phyloP scores from a whole-genome alignment of 1,140 invertebrate genomes.

The Lordiphosa mommai region DNA sequence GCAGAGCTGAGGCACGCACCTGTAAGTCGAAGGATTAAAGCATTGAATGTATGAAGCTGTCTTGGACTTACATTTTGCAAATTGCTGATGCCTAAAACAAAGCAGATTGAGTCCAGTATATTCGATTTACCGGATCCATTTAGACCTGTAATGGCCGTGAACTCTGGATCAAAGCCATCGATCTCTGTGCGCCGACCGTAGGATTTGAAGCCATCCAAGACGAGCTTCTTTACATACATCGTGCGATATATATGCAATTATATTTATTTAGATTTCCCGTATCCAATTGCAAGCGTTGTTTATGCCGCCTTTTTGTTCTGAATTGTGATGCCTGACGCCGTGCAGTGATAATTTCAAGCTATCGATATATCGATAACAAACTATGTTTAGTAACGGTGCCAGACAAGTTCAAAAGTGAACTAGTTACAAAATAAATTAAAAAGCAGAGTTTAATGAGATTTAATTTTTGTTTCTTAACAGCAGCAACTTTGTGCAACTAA shows the following conservation, averaged over 20 bases:
- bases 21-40: slow-evolving; percentile 68
- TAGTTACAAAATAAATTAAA: too few relatives aligned
- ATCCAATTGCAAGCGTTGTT: slow-evolving; percentile 6
- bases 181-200: slow-evolving; percentile 96
- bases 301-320: slow-evolving; percentile 39
- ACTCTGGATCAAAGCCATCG: slow-evolving; percentile 95
- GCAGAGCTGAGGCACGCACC: slow-evolving; percentile 93
- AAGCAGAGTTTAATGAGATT: too few relatives aligned
- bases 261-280: not conserved
- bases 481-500: too few relatives aligned
- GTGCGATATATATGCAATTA: slow-evolving; percentile 5
- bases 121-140: slow-evolving; percentile 99
- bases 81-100: slow-evolving; percentile 97
- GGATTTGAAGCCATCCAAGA: slow-evolving; percentile 99
- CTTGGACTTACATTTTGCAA: slow-evolving; percentile 87
- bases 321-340: slow-evolving; percentile 13
- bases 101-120: slow-evolving; percentile 98
- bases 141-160: slow-evolving; percentile 99
- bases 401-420: not conserved
- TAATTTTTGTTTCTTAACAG: too few relatives aligned
- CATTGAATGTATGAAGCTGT: not conserved
- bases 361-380: not conserved
- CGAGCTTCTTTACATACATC: slow-evolving; percentile 97
- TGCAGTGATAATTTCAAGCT: not conserved
- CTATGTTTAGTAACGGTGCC: not conserved